Evolutionary conservation across 2,113 vertebrate genomes (phyloP).

Genomic region (cattle (Bos taurus)): DNA sequence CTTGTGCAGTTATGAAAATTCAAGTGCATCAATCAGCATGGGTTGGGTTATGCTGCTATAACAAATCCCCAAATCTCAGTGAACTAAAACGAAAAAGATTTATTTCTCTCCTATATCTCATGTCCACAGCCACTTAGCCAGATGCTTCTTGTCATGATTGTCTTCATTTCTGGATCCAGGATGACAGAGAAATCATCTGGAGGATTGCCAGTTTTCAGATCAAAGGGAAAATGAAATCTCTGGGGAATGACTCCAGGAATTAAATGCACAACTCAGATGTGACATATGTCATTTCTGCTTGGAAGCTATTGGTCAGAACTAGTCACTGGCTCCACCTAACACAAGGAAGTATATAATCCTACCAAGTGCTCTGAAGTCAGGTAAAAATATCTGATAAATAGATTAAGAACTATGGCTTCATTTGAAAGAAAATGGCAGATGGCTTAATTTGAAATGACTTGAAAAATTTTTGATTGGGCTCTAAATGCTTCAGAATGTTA

Average conservation of each 20-base stretch:
- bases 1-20: neutral
- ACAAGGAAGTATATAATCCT: neutral
- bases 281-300: neutral
- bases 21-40: neutral
- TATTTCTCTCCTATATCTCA: neutral
- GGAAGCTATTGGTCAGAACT: neutral
- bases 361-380: neutral
- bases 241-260: neutral
- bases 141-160: neutral
- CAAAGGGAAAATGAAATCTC: neutral
- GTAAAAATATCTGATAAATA: neutral
- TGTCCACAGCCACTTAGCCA: neutral
- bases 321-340: neutral
- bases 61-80: neutral
- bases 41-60: constrained; percentile 17
- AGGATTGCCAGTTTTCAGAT: neutral
- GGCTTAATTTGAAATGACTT: neutral
- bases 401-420: neutral
- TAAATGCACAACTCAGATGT: neutral
- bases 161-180: neutral
- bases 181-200: neutral
- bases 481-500: neutral
- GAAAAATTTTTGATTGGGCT: neutral
- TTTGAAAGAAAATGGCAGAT: neutral
- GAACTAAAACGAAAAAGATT: neutral